Percentiles rank a stretch among this genome's conserved stretches.
phyloP scores from a whole-genome alignment of 2,797 vertebrate genomes.

The Sus cebifrons region DNA sequence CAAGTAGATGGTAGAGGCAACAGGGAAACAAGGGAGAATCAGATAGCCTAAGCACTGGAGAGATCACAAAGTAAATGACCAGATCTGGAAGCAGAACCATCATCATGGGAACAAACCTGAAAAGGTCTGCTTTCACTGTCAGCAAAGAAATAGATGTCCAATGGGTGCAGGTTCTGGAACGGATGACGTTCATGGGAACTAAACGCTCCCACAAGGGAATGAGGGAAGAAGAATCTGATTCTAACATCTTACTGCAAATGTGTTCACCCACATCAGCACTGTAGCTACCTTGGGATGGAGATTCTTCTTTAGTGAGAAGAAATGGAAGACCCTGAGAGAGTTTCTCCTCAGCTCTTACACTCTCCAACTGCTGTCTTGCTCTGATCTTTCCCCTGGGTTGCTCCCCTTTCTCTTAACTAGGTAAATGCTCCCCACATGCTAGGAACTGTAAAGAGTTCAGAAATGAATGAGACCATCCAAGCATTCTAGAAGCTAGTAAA shows the following conservation, averaged over 20 bases:
- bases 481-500: not conserved
- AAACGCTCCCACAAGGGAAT: not conserved
- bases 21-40: not conserved
- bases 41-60: not conserved
- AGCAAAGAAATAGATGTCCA: not conserved
- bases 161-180: not conserved
- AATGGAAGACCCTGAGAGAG: not conserved
- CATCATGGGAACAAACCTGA: not conserved
- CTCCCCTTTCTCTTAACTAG: not conserved
- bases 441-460: conserved; percentile 14
- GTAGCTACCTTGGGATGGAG: not conserved
- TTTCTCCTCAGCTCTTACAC: not conserved
- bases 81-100: not conserved
- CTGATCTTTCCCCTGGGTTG: not conserved
- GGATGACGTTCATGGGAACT: not conserved
- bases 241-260: not conserved
- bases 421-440: not conserved
- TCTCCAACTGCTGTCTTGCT: not conserved
- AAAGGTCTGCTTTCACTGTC: not conserved
- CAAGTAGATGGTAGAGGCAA: not conserved
- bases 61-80: not conserved
- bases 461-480: not conserved
- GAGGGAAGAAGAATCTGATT: not conserved
- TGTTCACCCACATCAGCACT: not conserved
- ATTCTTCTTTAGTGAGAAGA: not conserved